These are phyloP conservation scores for Frankliniella intonsa DNA, from an alignment of 2,888 invertebrate species.

Conservation along the genomic window DNA sequence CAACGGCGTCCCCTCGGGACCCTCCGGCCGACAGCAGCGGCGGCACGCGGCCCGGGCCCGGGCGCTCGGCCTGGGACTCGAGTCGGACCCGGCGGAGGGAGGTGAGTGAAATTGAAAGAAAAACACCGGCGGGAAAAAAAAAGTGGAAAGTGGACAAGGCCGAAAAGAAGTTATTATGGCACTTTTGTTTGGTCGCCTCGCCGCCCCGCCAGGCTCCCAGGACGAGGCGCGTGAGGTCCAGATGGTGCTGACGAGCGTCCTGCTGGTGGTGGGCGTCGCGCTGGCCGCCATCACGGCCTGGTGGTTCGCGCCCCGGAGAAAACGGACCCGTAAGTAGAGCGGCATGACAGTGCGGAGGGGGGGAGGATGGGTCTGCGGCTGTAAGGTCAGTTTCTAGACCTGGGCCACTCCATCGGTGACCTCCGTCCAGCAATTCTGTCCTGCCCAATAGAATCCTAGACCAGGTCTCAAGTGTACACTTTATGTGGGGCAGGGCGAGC, in stretches of 20 bases:
- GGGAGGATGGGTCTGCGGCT: not conserved
- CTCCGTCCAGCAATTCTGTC: too few relatives aligned
- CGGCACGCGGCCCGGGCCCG: constrained; percentile 1
- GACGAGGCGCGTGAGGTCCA: constrained; percentile 36
- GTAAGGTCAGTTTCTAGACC: too few relatives aligned
- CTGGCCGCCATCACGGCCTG: constrained; percentile 37
- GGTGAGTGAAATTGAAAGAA: not conserved
- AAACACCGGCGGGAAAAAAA: too few relatives aligned
- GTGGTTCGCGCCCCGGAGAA: constrained; percentile 36
- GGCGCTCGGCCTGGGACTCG: not conserved
- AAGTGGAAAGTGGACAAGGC: too few relatives aligned
- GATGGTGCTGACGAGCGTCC: constrained; percentile 38
- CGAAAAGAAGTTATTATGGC: too few relatives aligned
- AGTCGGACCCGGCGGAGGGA: not conserved
- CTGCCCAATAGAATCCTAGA: too few relatives aligned
- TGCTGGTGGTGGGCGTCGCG: constrained; percentile 38
- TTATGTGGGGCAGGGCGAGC: too few relatives aligned
- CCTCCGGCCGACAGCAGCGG: not conserved
- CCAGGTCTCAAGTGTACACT: too few relatives aligned
- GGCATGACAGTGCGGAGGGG: not conserved
- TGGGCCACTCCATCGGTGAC: too few relatives aligned
- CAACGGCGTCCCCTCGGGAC: not conserved
- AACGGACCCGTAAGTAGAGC: not conserved
- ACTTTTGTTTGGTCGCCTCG: not conserved
- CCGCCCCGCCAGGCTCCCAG: not conserved